These are phyloP conservation scores for Trimorus sp. DNA, from an alignment of 2,888 invertebrate genomes.

Conservation along the genomic window DNA sequence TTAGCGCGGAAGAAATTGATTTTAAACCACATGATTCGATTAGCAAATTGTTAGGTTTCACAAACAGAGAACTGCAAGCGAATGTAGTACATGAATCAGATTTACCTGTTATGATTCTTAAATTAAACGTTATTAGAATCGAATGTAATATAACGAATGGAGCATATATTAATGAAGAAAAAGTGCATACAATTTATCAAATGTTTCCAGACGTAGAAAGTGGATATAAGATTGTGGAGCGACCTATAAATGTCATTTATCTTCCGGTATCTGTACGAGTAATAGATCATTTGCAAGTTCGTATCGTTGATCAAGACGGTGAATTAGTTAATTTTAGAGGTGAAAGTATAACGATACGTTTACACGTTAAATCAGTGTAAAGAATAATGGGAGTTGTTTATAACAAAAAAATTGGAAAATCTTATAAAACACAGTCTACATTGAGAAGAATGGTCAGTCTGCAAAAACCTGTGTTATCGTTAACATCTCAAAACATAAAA, in stretches of 20 bases:
- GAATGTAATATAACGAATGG: conserved; percentile 56
- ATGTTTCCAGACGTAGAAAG: conserved; percentile 54
- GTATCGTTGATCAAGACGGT: conserved; percentile 67
- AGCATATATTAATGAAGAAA: conserved; percentile 34
- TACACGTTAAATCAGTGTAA: conserved; percentile 64
- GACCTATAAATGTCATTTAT: too few species aligned
- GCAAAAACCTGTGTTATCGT: conserved; percentile 5
- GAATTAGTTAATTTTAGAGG: conserved; percentile 65
- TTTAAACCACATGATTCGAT: too few species aligned
- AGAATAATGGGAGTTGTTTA: conserved; percentile 56
- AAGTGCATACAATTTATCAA: conserved; percentile 43
- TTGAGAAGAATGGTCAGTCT: conserved; percentile 16
- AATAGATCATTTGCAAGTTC: conserved; percentile 63
- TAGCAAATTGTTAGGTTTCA: too few species aligned
- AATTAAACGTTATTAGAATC: conserved; percentile 15
- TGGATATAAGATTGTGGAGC: conserved; percentile 75
- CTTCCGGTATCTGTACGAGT: too few species aligned
- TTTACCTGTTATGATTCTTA: conserved; percentile 40
- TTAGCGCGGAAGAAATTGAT: too few species aligned
- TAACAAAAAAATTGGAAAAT: too few species aligned
- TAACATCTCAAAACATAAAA: too few species aligned
- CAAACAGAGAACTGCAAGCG: too few species aligned
- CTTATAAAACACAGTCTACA: too few species aligned
- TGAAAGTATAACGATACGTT: conserved; percentile 66
- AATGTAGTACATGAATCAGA: conserved; percentile 35